Conservation (phyloP, 2,888 invertebrate genomes). For the Adineta ricciae region DNA sequence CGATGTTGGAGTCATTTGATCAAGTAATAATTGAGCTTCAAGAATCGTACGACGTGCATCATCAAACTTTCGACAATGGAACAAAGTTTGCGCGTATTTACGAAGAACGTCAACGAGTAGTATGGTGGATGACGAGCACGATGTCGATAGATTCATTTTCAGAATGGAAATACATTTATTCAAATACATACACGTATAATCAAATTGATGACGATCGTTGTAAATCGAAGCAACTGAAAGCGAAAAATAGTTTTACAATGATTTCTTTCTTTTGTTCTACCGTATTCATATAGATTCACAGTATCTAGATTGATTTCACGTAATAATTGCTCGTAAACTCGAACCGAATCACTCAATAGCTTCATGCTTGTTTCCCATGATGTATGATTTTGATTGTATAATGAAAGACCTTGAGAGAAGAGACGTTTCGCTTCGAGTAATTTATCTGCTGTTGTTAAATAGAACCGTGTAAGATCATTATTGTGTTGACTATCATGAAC, state of each 20-base stretch:
- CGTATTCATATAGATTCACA: neutral
- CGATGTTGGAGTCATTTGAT: constrained; percentile 1
- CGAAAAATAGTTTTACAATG: neutral
- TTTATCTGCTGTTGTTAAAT: neutral
- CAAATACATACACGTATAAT: neutral
- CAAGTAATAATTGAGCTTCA: neutral
- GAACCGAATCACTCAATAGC: neutral
- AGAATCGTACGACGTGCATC: neutral
- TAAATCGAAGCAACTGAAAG: neutral
- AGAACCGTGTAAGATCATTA: neutral
- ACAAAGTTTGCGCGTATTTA: constrained; percentile 18
- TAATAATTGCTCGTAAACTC: neutral
- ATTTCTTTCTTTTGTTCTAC: neutral
- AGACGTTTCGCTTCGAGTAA: neutral
- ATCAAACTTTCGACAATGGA: constrained; percentile 12
- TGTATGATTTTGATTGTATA: neutral
- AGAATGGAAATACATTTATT: constrained; percentile 10
- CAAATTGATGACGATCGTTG: constrained; percentile 1
- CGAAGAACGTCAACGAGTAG: neutral
- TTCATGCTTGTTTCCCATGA: neutral
- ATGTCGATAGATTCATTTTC: neutral
- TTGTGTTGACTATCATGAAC: constrained; percentile 1
- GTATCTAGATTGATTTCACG: constrained; percentile 6
- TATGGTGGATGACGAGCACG: neutral
- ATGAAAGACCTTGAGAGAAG: constrained; percentile 3